Conservation (phyloP, 2,113 vertebrate genomes). For the Cairina moschata region DNA sequence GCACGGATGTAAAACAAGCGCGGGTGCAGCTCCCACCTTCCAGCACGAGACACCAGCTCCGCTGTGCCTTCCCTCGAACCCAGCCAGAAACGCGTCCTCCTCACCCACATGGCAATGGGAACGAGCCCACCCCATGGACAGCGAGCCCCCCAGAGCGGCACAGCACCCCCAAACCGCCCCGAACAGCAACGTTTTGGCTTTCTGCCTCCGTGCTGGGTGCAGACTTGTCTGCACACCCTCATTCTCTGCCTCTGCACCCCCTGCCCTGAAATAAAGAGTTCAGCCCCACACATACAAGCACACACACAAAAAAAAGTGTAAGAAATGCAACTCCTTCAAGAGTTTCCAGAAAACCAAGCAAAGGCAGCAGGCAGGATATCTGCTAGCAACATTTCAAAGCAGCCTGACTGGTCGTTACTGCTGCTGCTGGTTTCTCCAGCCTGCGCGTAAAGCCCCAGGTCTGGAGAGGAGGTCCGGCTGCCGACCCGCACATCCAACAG, state of each 20-base stretch:
- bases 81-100: not conserved
- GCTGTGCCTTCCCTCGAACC: not conserved
- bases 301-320: not conserved
- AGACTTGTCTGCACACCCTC: not conserved
- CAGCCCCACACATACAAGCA: not conserved
- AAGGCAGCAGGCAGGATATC: not conserved
- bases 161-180: not conserved
- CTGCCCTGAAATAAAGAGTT: not conserved
- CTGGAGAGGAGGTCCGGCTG: constrained; percentile 19
- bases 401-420: constrained; percentile 22
- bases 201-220: not conserved
- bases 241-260: not conserved
- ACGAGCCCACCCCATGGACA: not conserved
- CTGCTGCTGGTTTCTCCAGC: constrained; percentile 41
- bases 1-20: not conserved
- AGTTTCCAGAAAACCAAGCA: not conserved
- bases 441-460: not conserved
- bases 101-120: not conserved
- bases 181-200: not conserved
- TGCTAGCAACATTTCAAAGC: constrained; percentile 18
- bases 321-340: not conserved
- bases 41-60: not conserved
- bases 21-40: not conserved
- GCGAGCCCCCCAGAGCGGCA: not conserved
- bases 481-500: constrained; percentile 17